Percentiles rank a stretch among this genome's conserved stretches.
Conservation (phyloP, 2,888 invertebrate species). For the Hypolimnas misippus region DNA sequence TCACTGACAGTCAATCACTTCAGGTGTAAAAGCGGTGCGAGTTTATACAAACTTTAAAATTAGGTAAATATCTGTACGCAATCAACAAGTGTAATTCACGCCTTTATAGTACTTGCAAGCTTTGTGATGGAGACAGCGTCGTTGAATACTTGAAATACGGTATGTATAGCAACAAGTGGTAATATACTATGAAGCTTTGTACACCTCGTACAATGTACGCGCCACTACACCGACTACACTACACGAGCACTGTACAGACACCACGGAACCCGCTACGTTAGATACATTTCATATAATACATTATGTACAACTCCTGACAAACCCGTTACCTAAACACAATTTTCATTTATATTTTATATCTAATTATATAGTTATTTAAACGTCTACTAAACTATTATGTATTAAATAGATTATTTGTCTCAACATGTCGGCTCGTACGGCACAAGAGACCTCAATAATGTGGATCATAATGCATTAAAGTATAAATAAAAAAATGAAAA, state of each 20-base stretch:
- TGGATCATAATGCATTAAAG: neutral
- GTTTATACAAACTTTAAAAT: no score
- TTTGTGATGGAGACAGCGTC: no score
- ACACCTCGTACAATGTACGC: neutral
- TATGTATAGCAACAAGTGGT: no score
- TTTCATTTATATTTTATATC: neutral
- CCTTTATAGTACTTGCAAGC: no score
- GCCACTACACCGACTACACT: neutral
- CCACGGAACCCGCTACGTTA: neutral
- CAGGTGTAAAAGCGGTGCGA: no score
- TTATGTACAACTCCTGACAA: slow-evolving; percentile 8
- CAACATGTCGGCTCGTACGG: neutral
- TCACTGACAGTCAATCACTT: no score
- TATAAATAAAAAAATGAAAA: neutral
- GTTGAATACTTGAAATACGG: no score
- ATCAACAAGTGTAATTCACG: no score
- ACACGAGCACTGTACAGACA: slow-evolving; percentile 2
- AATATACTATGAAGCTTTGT: slow-evolving; percentile 3
- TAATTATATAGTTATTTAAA: neutral
- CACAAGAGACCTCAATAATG: neutral
- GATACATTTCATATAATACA: slow-evolving; percentile 8
- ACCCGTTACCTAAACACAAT: neutral
- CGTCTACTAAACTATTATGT: neutral
- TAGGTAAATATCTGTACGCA: no score
- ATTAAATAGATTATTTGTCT: neutral